Conservation (phyloP, 2,113 vertebrate genomes). For the Brachyistius frenatus region DNA sequence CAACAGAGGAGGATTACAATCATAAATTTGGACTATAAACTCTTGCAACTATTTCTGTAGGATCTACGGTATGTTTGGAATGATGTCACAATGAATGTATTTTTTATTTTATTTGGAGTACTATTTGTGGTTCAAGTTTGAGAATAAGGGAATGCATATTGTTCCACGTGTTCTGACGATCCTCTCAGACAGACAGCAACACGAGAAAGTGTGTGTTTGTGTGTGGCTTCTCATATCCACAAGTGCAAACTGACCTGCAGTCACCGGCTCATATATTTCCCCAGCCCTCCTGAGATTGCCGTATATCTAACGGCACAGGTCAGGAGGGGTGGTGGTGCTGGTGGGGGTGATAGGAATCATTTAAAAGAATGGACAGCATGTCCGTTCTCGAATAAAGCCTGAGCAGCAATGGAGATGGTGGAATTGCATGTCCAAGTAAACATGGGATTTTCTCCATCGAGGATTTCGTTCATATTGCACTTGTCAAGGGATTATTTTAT, state of each 20-base stretch:
- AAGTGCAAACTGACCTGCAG: conserved; percentile 11
- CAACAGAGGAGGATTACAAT: too few species aligned
- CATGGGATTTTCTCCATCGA: conserved; percentile 68
- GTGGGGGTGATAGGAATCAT: neutral
- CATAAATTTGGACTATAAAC: too few species aligned
- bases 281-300: neutral
- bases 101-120: too few species aligned
- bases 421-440: conserved; percentile 65
- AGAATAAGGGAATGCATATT: neutral
- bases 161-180: neutral
- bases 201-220: conserved; percentile 1
- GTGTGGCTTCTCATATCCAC: neutral
- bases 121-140: neutral
- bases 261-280: conserved; percentile 1
- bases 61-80: too few species aligned
- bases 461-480: conserved; percentile 75
- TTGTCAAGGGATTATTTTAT: conserved; percentile 77
- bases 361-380: neutral
- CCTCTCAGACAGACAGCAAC: neutral
- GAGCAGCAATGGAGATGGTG: conserved; percentile 37
- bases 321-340: neutral
- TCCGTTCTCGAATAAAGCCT: conserved; percentile 12
- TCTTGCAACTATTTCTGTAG: too few species aligned
- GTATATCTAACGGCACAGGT: neutral
- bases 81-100: too few species aligned